phyloP scores from a whole-genome alignment of 2,113 vertebrate genomes.

The Phylloscopus trochiloides region DNA sequence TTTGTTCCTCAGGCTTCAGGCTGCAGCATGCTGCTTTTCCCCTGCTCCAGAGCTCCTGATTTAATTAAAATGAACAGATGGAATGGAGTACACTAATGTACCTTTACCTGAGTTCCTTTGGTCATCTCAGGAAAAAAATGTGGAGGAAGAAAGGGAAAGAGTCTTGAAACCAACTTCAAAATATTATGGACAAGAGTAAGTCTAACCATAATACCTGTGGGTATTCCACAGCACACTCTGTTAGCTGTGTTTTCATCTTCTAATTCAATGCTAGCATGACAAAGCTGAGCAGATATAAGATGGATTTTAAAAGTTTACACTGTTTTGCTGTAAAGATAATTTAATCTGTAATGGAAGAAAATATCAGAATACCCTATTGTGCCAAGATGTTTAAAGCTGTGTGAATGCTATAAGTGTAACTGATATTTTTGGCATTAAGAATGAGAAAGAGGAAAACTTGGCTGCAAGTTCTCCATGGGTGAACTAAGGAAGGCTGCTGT shows the following conservation, averaged over 20 bases:
- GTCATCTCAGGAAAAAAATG: background rate
- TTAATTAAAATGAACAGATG: conserved; percentile 39
- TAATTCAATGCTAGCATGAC: background rate
- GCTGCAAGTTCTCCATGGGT: background rate
- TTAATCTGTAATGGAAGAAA: conserved; percentile 15
- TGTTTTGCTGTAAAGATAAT: background rate
- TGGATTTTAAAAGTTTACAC: background rate
- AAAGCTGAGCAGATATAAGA: background rate
- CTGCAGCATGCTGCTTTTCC: conserved; percentile 29
- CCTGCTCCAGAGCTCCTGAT: background rate
- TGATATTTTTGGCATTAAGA: background rate
- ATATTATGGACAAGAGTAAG: background rate
- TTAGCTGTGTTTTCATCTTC: background rate
- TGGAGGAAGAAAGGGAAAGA: background rate
- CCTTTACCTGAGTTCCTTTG: background rate
- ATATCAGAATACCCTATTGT: background rate
- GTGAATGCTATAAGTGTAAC: background rate
- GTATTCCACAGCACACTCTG: background rate
- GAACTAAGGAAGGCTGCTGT: background rate
- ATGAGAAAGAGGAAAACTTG: background rate
- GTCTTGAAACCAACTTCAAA: background rate
- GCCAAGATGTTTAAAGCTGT: background rate
- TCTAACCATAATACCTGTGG: background rate
- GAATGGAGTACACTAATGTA: background rate
- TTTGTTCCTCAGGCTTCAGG: conserved; percentile 31